Percentiles rank a stretch among this genome's conserved stretches.
Evolutionary conservation across 1,140 invertebrate species (phyloP).

Genomic region (Agrilus planipennis): DNA sequence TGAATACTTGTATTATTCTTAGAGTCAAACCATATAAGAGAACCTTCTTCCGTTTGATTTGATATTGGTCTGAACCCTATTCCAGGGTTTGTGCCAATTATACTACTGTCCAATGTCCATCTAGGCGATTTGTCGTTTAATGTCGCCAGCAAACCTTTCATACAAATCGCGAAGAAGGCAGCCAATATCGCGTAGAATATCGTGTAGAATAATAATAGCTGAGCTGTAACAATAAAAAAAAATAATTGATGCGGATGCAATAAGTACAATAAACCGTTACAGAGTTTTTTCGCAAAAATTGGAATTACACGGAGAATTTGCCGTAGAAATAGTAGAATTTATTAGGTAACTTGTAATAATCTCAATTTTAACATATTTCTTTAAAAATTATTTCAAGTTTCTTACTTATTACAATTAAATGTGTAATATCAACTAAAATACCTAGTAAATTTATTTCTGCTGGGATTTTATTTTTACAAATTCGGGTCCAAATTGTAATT

Average conservation of each 20-base stretch:
- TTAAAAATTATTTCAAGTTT: neutral
- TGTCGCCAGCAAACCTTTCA: conserved; percentile 64
- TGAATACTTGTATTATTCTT: conserved; percentile 50
- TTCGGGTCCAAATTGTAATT: too few relatives aligned
- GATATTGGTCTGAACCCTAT: conserved; percentile 80
- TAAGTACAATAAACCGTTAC: neutral
- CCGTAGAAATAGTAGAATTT: too few relatives aligned
- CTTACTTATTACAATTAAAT: too few relatives aligned
- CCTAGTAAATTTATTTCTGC: too few relatives aligned
- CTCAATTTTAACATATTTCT: neutral
- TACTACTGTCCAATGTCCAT: conserved; percentile 57
- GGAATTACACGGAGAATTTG: neutral
- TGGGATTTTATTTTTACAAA: too few relatives aligned
- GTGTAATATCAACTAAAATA: too few relatives aligned
- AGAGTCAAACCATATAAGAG: conserved; percentile 69
- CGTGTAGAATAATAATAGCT: conserved; percentile 70
- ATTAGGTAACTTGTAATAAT: too few relatives aligned
- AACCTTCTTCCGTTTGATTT: conserved; percentile 58
- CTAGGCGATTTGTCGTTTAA: conserved; percentile 56
- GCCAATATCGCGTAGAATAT: conserved; percentile 71
- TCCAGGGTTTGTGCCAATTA: conserved; percentile 83
- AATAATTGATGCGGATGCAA: neutral
- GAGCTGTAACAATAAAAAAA: conserved; percentile 42
- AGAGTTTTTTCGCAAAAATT: neutral
- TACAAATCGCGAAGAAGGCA: conserved; percentile 67